Evolutionary conservation across 2,797 vertebrate species (phyloP), one percentile per base, ranked within the genome.

Genomic region (Xenentodon cancila): DNA sequence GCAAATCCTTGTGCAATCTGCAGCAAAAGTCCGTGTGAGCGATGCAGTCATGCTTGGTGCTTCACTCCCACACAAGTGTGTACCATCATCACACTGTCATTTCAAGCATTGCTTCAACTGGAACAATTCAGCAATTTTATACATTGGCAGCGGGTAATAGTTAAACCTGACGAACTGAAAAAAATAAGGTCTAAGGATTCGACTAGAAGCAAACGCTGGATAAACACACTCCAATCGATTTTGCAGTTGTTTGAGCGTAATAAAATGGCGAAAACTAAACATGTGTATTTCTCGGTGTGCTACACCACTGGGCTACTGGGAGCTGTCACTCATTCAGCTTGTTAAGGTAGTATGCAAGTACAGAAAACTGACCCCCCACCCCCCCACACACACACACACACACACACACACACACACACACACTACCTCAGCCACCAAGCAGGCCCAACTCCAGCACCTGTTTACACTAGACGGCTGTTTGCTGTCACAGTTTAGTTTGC

Each of bases 381-480:
- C 32, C 50, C 6, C 11, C 9, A 20, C n/a, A 19, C 25, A 3
- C 25, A 47, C 20, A 16, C 20, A 3, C 46, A 21, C 9, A 21
- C 12, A 11, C 46, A 20, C 20, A 25, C 25, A 25, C 7, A 47
- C 20, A 16, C 20, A 1, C 46, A 21, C 9, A 21, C 12, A 19
- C 46, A 20, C 20, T 11, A 15, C 20, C 46, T 6, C 15, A 5
- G 9, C 46, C 46, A 48, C 13, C 32, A n/a, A 34, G 19, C 50
- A 34, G 20, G 34, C 37, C 57, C 62, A 59, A 43, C 45, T 40
- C 44, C 0, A 57, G 59, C 79, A 76, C 57, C 64, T 84, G 85
- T 86, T 89, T 87, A 85, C 69, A 86, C 81, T 53, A 64, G 68
- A 59, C 59, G 67, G 62, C 43, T 72, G 51, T 73, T 64, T 71